Evolutionary conservation across 2,113 vertebrate species (phyloP).

Genomic region (Actenoides hombroni): DNA sequence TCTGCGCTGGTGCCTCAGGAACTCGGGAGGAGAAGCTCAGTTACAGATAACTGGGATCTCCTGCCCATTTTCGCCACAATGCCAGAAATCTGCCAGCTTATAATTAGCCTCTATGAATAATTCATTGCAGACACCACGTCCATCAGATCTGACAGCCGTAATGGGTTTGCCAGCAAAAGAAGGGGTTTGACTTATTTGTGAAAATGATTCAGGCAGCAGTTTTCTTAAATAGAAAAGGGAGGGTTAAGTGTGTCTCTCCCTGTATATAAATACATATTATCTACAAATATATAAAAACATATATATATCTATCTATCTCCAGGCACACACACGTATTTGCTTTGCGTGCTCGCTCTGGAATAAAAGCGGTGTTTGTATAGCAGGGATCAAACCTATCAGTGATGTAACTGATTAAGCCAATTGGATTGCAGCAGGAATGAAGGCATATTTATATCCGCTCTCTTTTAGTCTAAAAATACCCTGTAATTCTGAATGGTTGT

Average conservation of each 20-base stretch:
- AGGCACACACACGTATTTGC: neutral
- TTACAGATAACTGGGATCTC: neutral
- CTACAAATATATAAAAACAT: neutral
- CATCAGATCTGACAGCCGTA: constrained; percentile 46
- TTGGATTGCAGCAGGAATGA: constrained; percentile 17
- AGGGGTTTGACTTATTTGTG: constrained; percentile 41
- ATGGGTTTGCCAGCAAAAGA: constrained; percentile 53
- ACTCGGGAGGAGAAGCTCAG: neutral
- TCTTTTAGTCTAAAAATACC: constrained; percentile 59
- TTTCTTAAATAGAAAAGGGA: neutral
- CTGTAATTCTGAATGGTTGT: neutral
- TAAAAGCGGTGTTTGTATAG: neutral
- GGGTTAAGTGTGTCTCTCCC: neutral
- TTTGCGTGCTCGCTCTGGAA: neutral
- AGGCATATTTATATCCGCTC: constrained; percentile 49
- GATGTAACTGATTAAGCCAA: constrained; percentile 53
- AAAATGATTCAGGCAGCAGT: constrained; percentile 1
- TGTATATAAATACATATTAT: neutral
- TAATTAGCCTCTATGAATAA: constrained; percentile 75
- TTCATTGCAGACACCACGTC: constrained; percentile 40
- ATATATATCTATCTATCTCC: neutral
- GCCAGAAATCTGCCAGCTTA: constrained; percentile 50
- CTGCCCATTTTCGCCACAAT: neutral
- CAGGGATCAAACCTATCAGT: constrained; percentile 9
- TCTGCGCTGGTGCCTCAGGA: neutral